phyloP scores from a whole-genome alignment of 2,888 invertebrate species.

The Amiota minor region DNA sequence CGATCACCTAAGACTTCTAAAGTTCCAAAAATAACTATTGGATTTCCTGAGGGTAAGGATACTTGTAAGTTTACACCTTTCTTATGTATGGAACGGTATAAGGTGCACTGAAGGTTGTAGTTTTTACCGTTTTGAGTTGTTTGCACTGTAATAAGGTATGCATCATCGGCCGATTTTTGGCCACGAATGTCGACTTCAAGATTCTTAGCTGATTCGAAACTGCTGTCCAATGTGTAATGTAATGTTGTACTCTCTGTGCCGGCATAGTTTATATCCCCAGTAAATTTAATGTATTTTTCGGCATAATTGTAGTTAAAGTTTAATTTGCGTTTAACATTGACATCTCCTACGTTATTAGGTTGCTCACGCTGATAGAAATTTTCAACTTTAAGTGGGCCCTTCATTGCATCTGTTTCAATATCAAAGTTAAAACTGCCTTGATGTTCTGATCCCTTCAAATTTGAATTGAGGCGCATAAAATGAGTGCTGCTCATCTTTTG shows the following conservation, averaged over 20 bases:
- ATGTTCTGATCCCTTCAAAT: constrained; percentile 53
- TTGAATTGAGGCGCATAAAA: constrained; percentile 51
- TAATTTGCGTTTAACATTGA: constrained; percentile 54
- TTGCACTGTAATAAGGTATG: constrained; percentile 70
- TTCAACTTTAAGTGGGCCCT: constrained; percentile 58
- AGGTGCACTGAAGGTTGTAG: constrained; percentile 76
- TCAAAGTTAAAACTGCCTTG: constrained; percentile 61
- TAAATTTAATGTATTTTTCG: constrained; percentile 72
- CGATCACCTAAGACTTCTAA: constrained; percentile 74
- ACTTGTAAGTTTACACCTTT: constrained; percentile 77
- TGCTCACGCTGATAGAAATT: constrained; percentile 58
- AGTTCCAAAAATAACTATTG: constrained; percentile 65
- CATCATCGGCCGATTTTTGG: constrained; percentile 65
- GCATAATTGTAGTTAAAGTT: constrained; percentile 55
- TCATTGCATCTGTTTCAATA: constrained; percentile 51
- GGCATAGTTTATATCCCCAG: constrained; percentile 62
- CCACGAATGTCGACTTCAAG: constrained; percentile 74
- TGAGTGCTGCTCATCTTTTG: constrained; percentile 56
- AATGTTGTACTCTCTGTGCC: constrained; percentile 73
- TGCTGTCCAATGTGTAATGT: constrained; percentile 73
- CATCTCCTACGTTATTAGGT: constrained; percentile 51
- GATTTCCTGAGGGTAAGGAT: constrained; percentile 74
- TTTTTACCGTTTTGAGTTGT: constrained; percentile 77
- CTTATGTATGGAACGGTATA: constrained; percentile 74
- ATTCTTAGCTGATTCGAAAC: constrained; percentile 75